phyloP scores from a whole-genome alignment of 1,140 invertebrate species.

The Drosophila ogumai region DNA sequence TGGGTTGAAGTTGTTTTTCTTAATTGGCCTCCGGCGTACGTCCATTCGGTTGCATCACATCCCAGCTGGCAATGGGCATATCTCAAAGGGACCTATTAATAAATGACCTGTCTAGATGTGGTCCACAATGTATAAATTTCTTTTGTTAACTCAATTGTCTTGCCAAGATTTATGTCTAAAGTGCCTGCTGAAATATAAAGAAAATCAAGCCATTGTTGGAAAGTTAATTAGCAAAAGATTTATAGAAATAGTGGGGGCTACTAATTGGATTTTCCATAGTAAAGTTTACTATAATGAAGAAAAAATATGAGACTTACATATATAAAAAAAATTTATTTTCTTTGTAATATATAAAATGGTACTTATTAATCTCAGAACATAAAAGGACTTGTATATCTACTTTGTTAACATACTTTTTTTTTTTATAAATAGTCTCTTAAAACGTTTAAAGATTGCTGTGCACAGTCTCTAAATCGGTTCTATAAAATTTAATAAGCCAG shows the following conservation, averaged over 20 bases:
- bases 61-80: neutral
- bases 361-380: neutral
- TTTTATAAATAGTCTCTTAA: too few relatives aligned
- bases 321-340: neutral
- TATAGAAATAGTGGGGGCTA: neutral
- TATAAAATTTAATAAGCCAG: neutral
- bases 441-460: too few relatives aligned
- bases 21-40: slow-evolving; percentile 37
- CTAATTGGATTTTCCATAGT: neutral
- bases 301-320: neutral
- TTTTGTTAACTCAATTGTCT: slow-evolving; percentile 17
- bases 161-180: slow-evolving; percentile 4
- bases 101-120: slow-evolving; percentile 13
- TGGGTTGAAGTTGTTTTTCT: slow-evolving; percentile 34
- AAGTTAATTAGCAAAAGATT: neutral
- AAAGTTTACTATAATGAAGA: neutral
- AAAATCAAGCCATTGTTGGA: slow-evolving; percentile 7
- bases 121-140: slow-evolving; percentile 1
- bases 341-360: neutral
- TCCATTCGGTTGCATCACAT: slow-evolving; percentile 21
- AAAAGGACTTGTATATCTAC: neutral
- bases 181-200: neutral
- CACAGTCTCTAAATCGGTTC: neutral
- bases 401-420: neutral
- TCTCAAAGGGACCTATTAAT: slow-evolving; percentile 30